Base-by-base conservation (phyloP, 2,113 vertebrate species). In the Spheniscus mendiculus region DNA sequence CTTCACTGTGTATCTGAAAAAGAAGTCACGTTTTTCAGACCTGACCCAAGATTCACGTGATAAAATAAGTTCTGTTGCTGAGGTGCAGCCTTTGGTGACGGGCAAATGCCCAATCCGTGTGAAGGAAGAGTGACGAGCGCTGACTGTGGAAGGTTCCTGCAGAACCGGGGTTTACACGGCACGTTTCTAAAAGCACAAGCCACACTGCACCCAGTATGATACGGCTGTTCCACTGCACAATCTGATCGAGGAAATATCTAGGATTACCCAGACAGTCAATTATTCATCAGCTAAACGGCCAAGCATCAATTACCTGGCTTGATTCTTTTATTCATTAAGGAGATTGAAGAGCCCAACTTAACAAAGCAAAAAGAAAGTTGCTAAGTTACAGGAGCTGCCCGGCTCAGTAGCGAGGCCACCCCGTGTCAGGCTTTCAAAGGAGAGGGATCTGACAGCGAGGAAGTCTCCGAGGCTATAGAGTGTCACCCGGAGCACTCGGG, bases 231-330 rank as follows among this genome's bases (percentile, higher is more conserved):
- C 98, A 99, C 88, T 91, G 96, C 98, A 98, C 98, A 98, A 98
- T 98, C 98, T 98, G 99, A 99, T 99, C 97, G 96, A 97, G 96
- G 97, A 97, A 98, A 89, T 98, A 93, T 98, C 99, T 99, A 99
- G 92, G 96, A 96, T 99, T 99, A 99, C 99, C 98, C 98, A 98
- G 99, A 98, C 98, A 66, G 97, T 99, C 98, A 99, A 99, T 99
- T 99, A 99, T 99, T 99, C 92, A 99, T 98, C 97, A 97, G 97
- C 97, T 97, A 97, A 98, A 98, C 81, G 97, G 98, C 97, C 98
- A 98, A 98, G 99, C 99, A 99, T 99, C 99, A 99, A 99, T 99
- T 99, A 99, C 99, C 98, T 98, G 97, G 98, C 98, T 98, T 98
- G 98, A 98, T 98, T 98, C 98, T 99, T 98, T 98, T 99, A 97